Base-by-base conservation (phyloP, 2,113 vertebrate species). In the Erythrolamprus reginae region DNA sequence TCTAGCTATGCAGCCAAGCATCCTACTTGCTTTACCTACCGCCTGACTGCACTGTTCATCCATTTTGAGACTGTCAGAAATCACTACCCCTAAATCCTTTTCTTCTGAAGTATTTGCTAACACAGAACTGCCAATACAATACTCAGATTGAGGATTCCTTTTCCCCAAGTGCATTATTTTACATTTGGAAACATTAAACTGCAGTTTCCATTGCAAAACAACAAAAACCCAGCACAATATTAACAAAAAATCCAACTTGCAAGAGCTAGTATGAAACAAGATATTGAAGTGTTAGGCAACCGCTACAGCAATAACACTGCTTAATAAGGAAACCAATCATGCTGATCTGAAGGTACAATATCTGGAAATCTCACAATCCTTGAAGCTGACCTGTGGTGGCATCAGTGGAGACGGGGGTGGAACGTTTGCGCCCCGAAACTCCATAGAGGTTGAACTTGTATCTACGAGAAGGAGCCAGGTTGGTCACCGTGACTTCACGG, bases 381-480 rank as follows among this genome's bases (percentile, higher is more conserved):
- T 65, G 28, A 65, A 65, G 61, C 61, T 65, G 28, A 65, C 58
- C 88, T 89, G 88, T 89, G 28, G 82, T 89, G 52, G 77, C 0
- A 0, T 87, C 19, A 17, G 90, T 8, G 0, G 94, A 91, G n/a
- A 96, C 5, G 9, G 96, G 94, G 0, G 95, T 91, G 42, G 93
- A 55, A 0, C 94, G 94, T 21, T 86, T 93, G 82, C 89, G 56
- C 5, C 88, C 47, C 0, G 70, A 90, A 38, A 96, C 13, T 0
- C 96, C 96, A 0, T 93, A 95, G 13, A 97, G 92, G 26, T 95
- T 93, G 88, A 97, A 92, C 58, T 95, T 95, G 90, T 96, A 97
- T 89, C 93, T 96, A 55, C 15, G 94, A 48, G 48, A 88, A 0
- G 96, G 91, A 3, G 88, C 90, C 55, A 97, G 94, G 42, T 89